Evolutionary conservation across 2,888 invertebrate species (phyloP).

Genomic region (Papilio elwesi): DNA sequence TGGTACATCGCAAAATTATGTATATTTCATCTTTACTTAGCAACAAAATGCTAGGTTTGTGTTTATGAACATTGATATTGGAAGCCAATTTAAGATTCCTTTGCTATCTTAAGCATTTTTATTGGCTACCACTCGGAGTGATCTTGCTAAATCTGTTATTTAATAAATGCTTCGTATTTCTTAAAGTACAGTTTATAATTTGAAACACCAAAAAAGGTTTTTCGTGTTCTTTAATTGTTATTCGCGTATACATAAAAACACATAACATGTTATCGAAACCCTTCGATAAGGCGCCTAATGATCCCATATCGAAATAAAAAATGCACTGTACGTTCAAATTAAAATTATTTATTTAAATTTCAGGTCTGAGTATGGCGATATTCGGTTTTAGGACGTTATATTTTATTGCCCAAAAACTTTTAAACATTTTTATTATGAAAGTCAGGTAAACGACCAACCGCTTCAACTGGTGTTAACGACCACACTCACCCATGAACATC

Average conservation of each 20-base stretch:
- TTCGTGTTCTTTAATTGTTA: constrained; percentile 12
- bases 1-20: too few relatives aligned
- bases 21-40: not conserved
- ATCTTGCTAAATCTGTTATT: not conserved
- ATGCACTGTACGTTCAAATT: not conserved
- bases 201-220: constrained; percentile 3
- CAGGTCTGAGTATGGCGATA: not conserved
- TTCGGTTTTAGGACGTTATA: not conserved
- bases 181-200: constrained; percentile 1
- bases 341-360: not conserved
- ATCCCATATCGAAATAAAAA: constrained; percentile 3
- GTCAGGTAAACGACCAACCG: not conserved
- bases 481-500: not conserved
- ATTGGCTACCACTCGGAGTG: not conserved
- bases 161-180: constrained; percentile 2
- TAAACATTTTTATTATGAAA: not conserved
- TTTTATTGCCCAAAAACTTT: not conserved
- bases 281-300: constrained; percentile 23
- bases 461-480: not conserved
- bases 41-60: not conserved
- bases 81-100: not conserved
- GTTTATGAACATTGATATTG: not conserved
- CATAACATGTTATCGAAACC: constrained; percentile 1
- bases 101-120: not conserved
- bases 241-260: constrained; percentile 10